Evolutionary conservation across 2,888 invertebrate species (phyloP).

Genomic region (Cheilosia vernalis): DNA sequence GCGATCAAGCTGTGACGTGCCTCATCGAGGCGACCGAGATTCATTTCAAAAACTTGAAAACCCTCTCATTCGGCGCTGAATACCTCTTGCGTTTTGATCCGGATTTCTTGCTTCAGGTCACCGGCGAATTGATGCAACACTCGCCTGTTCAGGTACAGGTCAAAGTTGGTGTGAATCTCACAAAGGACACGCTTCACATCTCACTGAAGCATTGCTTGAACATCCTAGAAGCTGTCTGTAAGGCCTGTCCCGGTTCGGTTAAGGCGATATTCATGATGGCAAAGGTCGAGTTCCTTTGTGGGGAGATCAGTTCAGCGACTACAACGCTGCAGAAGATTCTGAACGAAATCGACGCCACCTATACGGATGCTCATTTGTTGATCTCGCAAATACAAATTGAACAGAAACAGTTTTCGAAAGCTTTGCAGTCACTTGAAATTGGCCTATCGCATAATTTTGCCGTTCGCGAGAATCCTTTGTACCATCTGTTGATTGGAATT

Average conservation of each 20-base stretch:
- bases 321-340: slow-evolving; percentile 89
- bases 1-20: slow-evolving; percentile 85
- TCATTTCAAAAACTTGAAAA: slow-evolving; percentile 84
- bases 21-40: slow-evolving; percentile 87
- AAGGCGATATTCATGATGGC: slow-evolving; percentile 88
- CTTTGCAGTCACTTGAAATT: slow-evolving; percentile 93
- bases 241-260: slow-evolving; percentile 92
- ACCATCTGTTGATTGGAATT: slow-evolving; percentile 93
- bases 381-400: slow-evolving; percentile 93
- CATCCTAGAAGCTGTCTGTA: slow-evolving; percentile 89
- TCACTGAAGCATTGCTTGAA: slow-evolving; percentile 86
- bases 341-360: slow-evolving; percentile 90
- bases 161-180: slow-evolving; percentile 80
- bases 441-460: slow-evolving; percentile 96
- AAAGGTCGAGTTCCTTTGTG: slow-evolving; percentile 91
- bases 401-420: slow-evolving; percentile 88
- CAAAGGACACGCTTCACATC: slow-evolving; percentile 84
- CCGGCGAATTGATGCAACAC: slow-evolving; percentile 90
- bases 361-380: slow-evolving; percentile 92
- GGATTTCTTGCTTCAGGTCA: slow-evolving; percentile 92
- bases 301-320: slow-evolving; percentile 89
- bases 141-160: slow-evolving; percentile 87
- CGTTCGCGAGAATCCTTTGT: slow-evolving; percentile 95
- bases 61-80: slow-evolving; percentile 88
- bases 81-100: slow-evolving; percentile 92